These are phyloP conservation scores for Eudasyphora cyanicolor DNA, from an alignment of 2,888 invertebrate species.

Conservation along the genomic window DNA sequence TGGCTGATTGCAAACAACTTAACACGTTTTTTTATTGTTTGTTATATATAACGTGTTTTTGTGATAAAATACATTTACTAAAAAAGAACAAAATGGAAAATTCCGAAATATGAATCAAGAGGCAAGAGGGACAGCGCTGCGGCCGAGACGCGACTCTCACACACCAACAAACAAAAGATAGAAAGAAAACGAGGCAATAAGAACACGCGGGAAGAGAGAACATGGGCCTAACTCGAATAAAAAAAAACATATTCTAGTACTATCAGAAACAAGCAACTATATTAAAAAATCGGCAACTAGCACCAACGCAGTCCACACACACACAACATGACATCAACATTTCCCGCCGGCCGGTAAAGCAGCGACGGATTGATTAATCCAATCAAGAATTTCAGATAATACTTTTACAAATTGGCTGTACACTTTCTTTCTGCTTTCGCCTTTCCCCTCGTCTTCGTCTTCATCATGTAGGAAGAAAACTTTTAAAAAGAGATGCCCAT, in stretches of 20 bases:
- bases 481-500: slow-evolving; percentile 42
- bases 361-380: slow-evolving; percentile 33
- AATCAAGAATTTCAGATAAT: slow-evolving; percentile 16
- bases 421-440: background rate
- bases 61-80: slow-evolving; percentile 38
- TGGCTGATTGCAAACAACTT: background rate
- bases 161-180: background rate
- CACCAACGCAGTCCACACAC: background rate
- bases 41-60: slow-evolving; percentile 27
- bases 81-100: slow-evolving; percentile 58
- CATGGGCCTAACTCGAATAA: background rate
- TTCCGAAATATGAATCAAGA: slow-evolving; percentile 45
- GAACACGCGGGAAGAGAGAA: slow-evolving; percentile 41
- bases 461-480: background rate
- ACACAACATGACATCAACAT: slow-evolving; percentile 18
- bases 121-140: slow-evolving; percentile 38
- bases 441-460: background rate
- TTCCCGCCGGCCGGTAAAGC: slow-evolving; percentile 31
- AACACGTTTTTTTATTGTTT: slow-evolving; percentile 43
- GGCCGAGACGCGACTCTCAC: no score
- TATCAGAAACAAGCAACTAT: background rate
- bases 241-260: slow-evolving; percentile 18
- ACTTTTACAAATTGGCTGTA: background rate
- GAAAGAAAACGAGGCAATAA: background rate
- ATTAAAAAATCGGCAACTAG: slow-evolving; percentile 18